A percentile compares a stretch with the other conserved stretches of the same genome.
Conservation (phyloP, 1,140 invertebrate species). For the Lerema accius region DNA sequence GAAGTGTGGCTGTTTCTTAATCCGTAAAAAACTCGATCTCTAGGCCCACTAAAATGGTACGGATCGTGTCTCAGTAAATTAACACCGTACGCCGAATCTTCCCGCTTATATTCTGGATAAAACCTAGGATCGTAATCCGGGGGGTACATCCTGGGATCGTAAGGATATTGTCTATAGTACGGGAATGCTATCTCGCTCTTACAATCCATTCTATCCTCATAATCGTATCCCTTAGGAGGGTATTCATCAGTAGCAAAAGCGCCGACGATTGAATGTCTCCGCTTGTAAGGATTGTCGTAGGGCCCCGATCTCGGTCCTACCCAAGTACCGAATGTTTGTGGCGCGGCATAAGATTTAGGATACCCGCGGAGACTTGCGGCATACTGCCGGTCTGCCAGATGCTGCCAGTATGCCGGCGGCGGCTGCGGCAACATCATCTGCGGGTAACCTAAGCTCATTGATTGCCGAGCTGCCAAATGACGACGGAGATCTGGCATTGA, state of each 20-base stretch:
- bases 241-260: slow-evolving; percentile 71
- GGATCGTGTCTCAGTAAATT: slow-evolving; percentile 73
- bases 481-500: slow-evolving; percentile 84
- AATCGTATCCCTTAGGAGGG: slow-evolving; percentile 65
- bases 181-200: slow-evolving; percentile 75
- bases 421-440: slow-evolving; percentile 60
- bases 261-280: slow-evolving; percentile 70
- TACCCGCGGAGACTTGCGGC: slow-evolving; percentile 65
- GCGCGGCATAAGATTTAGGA: slow-evolving; percentile 56
- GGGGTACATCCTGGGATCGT: slow-evolving; percentile 65
- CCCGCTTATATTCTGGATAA: slow-evolving; percentile 63
- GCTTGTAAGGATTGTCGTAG: slow-evolving; percentile 69
- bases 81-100: slow-evolving; percentile 66
- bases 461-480: slow-evolving; percentile 68
- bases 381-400: slow-evolving; percentile 70
- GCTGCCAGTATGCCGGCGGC: slow-evolving; percentile 74
- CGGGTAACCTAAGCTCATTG: slow-evolving; percentile 63
- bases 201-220: slow-evolving; percentile 69
- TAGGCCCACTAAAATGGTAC: slow-evolving; percentile 67
- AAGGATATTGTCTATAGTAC: slow-evolving; percentile 59
- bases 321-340: slow-evolving; percentile 72
- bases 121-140: slow-evolving; percentile 71
- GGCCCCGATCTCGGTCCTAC: slow-evolving; percentile 64
- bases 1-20: slow-evolving; percentile 79
- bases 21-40: slow-evolving; percentile 74